A percentile compares a stretch with the other conserved stretches of the same genome.
phyloP scores from a whole-genome alignment of 1,140 invertebrate species.

The Euschistus heros region DNA sequence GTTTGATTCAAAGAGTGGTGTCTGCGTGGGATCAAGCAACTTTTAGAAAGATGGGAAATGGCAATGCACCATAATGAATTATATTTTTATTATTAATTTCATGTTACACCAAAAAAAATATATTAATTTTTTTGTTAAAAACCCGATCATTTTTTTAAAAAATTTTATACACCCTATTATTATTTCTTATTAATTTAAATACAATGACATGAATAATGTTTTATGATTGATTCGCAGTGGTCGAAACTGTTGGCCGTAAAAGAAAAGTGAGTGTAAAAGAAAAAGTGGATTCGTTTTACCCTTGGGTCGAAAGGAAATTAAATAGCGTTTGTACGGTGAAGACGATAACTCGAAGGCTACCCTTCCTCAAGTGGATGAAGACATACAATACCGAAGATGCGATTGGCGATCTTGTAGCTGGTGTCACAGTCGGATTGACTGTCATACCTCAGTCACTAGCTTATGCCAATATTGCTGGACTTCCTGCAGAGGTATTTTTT shows the following conservation, averaged over 20 bases:
- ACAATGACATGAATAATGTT: too few relatives aligned
- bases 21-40: too few relatives aligned
- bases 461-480: conserved; percentile 70
- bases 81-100: too few relatives aligned
- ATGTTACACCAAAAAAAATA: too few relatives aligned
- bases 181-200: too few relatives aligned
- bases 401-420: conserved; percentile 69
- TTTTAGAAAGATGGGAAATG: too few relatives aligned
- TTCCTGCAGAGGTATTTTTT: conserved; percentile 52
- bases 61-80: too few relatives aligned
- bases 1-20: too few relatives aligned
- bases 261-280: conserved; percentile 32
- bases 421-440: conserved; percentile 75
- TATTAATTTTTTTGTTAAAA: neutral
- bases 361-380: conserved; percentile 61
- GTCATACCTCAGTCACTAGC: conserved; percentile 71
- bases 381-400: conserved; percentile 54
- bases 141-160: too few relatives aligned
- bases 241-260: conserved; percentile 35
- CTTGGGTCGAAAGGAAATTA: conserved; percentile 35
- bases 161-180: too few relatives aligned
- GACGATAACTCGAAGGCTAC: conserved; percentile 55
- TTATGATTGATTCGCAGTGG: conserved; percentile 36
- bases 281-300: conserved; percentile 30
- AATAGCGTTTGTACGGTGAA: conserved; percentile 46